phyloP scores from a whole-genome alignment of 2,113 vertebrate species.

The Anolis carolinensis region DNA sequence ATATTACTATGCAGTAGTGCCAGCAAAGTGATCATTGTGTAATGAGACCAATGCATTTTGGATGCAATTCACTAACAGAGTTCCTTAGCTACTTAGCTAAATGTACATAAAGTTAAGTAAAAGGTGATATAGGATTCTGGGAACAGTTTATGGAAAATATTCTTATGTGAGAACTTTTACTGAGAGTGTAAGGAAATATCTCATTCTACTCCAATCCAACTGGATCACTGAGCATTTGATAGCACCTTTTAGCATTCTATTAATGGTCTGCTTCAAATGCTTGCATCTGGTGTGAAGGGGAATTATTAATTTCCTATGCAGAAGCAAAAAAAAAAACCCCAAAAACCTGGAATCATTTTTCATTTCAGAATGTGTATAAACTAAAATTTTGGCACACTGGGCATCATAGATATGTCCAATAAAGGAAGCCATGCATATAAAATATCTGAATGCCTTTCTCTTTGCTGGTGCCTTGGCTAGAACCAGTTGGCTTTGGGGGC shows the following conservation, averaged over 20 bases:
- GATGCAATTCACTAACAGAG: no score
- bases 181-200: no score
- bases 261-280: not conserved
- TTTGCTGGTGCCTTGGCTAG: not conserved
- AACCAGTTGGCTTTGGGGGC: not conserved
- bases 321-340: not conserved
- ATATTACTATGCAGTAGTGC: no score
- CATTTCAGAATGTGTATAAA: slow-evolving; percentile 16
- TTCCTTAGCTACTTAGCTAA: no score
- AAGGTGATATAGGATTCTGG: no score
- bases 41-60: no score
- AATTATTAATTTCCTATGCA: not conserved
- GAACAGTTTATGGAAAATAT: no score
- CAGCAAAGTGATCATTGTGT: no score
- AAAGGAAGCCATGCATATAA: not conserved
- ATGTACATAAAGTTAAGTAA: no score
- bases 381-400: not conserved
- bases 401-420: not conserved
- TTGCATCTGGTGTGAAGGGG: not conserved
- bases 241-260: not conserved
- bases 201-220: not conserved
- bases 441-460: not conserved
- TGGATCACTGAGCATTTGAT: not conserved
- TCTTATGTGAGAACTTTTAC: no score
- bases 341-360: not conserved